Conservation (phyloP, 2,888 invertebrate species). For the Poecilus cupreus region DNA sequence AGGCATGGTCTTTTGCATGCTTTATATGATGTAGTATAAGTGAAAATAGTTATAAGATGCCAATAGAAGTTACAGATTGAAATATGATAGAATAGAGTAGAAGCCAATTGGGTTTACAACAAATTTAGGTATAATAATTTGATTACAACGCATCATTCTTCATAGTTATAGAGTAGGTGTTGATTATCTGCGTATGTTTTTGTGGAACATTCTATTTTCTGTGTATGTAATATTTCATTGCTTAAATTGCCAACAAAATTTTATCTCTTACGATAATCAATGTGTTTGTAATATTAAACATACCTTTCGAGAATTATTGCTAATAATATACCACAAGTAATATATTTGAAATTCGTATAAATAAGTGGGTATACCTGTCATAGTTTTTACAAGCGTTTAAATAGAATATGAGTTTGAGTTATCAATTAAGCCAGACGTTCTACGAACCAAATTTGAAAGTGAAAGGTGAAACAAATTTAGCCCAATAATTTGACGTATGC, state of each 20-base stretch:
- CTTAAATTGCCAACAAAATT: too few species aligned
- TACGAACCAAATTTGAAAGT: neutral
- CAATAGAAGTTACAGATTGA: neutral
- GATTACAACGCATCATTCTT: conserved; percentile 16
- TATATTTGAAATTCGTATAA: too few species aligned
- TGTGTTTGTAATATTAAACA: too few species aligned
- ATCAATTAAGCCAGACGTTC: neutral
- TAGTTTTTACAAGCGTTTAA: neutral
- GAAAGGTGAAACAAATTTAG: conserved; percentile 1
- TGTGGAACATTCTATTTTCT: too few species aligned
- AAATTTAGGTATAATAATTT: conserved; percentile 15
- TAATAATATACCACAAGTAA: too few species aligned
- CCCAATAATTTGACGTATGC: neutral
- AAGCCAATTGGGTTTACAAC: conserved; percentile 2
- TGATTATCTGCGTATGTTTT: neutral
- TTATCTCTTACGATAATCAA: too few species aligned
- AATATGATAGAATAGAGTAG: neutral
- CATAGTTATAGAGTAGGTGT: conserved; percentile 10
- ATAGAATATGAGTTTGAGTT: neutral
- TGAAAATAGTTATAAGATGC: neutral
- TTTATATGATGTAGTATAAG: conserved; percentile 27
- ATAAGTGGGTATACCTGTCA: too few species aligned
- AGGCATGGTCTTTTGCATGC: conserved; percentile 39
- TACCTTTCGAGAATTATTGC: too few species aligned
- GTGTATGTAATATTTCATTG: too few species aligned